A percentile compares a stretch with the other conserved stretches of the same genome.
Evolutionary conservation across 2,113 vertebrate species (phyloP).

Genomic region (Mugil cephalus): DNA sequence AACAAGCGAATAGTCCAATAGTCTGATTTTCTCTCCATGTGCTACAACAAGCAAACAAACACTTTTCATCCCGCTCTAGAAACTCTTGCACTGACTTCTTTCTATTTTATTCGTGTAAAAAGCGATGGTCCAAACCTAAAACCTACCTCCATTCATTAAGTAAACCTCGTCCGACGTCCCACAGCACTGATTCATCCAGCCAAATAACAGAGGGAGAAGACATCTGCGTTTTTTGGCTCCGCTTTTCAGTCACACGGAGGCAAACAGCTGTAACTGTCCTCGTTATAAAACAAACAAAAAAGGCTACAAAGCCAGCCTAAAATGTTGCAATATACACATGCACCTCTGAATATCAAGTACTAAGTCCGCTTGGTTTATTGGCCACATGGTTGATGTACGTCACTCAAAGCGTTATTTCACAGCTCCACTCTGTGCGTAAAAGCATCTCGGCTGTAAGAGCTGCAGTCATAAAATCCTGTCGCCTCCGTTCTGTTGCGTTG

Average conservation of each 20-base stretch:
- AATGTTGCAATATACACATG: background rate
- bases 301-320: too few relatives aligned
- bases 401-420: background rate
- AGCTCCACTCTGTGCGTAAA: slow-evolving; percentile 29
- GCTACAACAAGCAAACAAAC: background rate
- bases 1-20: too few relatives aligned
- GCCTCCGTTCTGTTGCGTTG: slow-evolving; percentile 20
- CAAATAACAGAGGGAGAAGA: background rate
- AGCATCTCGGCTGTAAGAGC: background rate
- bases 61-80: background rate
- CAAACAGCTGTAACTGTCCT: background rate
- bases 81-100: background rate
- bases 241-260: background rate
- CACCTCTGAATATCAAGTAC: background rate
- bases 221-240: background rate
- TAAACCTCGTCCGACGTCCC: background rate
- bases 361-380: background rate
- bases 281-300: too few relatives aligned
- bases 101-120: background rate
- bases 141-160: slow-evolving; percentile 11
- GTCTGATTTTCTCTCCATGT: background rate
- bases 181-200: slow-evolving; percentile 2
- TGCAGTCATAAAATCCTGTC: slow-evolving; percentile 3
- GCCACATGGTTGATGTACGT: background rate
- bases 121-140: slow-evolving; percentile 20